Evolutionary conservation across 2,888 invertebrate genomes (phyloP).

Genomic region (Pedicia rivosa): DNA sequence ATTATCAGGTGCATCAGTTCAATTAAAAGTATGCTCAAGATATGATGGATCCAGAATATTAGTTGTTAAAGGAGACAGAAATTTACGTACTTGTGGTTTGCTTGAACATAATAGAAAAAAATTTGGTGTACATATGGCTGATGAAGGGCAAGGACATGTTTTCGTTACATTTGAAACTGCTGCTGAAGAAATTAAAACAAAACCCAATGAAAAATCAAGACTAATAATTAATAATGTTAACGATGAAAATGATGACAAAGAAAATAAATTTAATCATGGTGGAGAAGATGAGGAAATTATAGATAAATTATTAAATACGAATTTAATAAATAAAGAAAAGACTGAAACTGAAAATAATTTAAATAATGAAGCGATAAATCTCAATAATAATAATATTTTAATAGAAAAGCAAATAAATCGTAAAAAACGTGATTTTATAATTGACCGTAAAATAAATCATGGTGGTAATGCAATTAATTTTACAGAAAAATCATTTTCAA

Average conservation of each 20-base stretch:
- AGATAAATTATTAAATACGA: conserved; percentile 10
- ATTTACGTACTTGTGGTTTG: conserved; percentile 61
- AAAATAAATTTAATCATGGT: conserved; percentile 11
- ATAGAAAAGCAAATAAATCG: neutral
- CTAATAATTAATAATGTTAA: neutral
- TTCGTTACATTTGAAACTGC: conserved; percentile 42
- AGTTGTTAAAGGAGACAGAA: conserved; percentile 64
- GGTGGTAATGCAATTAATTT: conserved; percentile 52
- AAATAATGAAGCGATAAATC: conserved; percentile 14
- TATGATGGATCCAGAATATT: conserved; percentile 63
- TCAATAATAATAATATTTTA: conserved; percentile 7
- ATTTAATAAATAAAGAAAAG: conserved; percentile 17
- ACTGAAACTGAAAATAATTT: conserved; percentile 10
- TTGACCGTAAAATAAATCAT: conserved; percentile 60
- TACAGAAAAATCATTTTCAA: conserved; percentile 26
- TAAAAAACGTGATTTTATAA: conserved; percentile 30
- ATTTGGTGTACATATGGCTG: conserved; percentile 35
- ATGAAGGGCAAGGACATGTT: conserved; percentile 27
- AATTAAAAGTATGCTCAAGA: conserved; percentile 63
- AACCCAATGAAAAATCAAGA: neutral
- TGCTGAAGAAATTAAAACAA: conserved; percentile 19
- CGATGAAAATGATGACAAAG: conserved; percentile 9
- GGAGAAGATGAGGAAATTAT: conserved; percentile 10
- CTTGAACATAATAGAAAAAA: conserved; percentile 51
- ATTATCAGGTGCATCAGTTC: conserved; percentile 59